Evolutionary conservation across 2,113 vertebrate species (phyloP), one percentile per base, ranked within the genome.

Genomic region (Pycnonotus jocosus): DNA sequence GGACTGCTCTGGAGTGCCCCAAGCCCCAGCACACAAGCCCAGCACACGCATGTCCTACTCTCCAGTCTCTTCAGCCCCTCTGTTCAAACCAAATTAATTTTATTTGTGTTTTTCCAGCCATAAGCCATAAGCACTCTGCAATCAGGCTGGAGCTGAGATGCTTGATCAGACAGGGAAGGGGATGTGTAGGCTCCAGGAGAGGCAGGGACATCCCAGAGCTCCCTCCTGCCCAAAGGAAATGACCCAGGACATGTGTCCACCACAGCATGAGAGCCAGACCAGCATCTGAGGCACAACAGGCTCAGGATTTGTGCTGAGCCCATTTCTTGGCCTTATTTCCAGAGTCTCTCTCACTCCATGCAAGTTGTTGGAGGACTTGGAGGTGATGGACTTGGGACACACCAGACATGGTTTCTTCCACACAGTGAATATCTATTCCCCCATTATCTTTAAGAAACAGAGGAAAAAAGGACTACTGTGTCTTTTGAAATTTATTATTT

Each of bases 401-500:
- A 76, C 28, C 51, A 65, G 64, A 50, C 57, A 28, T 25, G 11
- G 35, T 53, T 80, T 87, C 74, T 80, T 68, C 45, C 48, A 31
- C 27, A 14, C 27, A 48, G 24, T 17, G 37, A 69, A 69, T 1
- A 0, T 74, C 72, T 50, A 58, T 20, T 60, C 7, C 31, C 24
- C 33, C 6, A 10, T 54, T 69, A 50, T 24, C 64, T 92, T 48
- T 58, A 81, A 78, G 35, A 91, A 89, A 58, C n/a, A 78, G 31
- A 90, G 24, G 48, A 31, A 77, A 88, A 86, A 57, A 35, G 38
- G 30, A 72, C 68, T 54, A 37, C 22, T 4, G 3, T 50, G 37
- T 64, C 60, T 68, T 94, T 53, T 61, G 61, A 45, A 84, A 81
- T 50, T 18, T 85, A 81, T 81, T 86, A n/a, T 31, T 79, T 91